Conservation (phyloP, 1,140 invertebrate genomes). For the Heliothis virescens region DNA sequence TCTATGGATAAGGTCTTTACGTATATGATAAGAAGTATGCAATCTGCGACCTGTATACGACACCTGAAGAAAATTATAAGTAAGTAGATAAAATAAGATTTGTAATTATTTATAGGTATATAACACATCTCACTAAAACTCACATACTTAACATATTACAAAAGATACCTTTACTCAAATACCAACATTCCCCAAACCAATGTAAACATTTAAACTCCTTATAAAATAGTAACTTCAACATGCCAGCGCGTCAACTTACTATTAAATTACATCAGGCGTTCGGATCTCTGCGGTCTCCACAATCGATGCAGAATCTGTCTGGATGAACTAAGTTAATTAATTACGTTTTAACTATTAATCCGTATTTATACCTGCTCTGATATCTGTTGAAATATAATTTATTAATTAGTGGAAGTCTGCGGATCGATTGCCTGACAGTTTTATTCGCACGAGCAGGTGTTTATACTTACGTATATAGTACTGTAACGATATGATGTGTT, state of each 20-base stretch:
- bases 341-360: slow-evolving; percentile 9
- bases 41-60: too few species aligned
- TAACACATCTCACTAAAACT: too few species aligned
- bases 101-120: too few species aligned
- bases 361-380: neutral
- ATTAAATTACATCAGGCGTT: slow-evolving; percentile 41
- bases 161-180: too few species aligned
- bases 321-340: slow-evolving; percentile 12
- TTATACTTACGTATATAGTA: too few species aligned
- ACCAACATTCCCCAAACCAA: neutral
- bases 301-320: slow-evolving; percentile 5
- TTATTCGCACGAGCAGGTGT: too few species aligned
- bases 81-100: too few species aligned
- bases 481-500: too few species aligned
- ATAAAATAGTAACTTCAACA: slow-evolving; percentile 1
- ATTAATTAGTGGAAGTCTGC: slow-evolving; percentile 1
- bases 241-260: slow-evolving; percentile 26
- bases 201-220: slow-evolving; percentile 1
- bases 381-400: neutral
- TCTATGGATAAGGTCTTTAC: too few species aligned
- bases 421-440: neutral
- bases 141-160: too few species aligned
- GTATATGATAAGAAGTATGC: too few species aligned
- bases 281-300: slow-evolving; percentile 19
- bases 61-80: too few species aligned